Evolutionary conservation across 2,113 vertebrate genomes (phyloP), one percentile per base, ranked within the genome.

Genomic region (Mionectes macconnelli): DNA sequence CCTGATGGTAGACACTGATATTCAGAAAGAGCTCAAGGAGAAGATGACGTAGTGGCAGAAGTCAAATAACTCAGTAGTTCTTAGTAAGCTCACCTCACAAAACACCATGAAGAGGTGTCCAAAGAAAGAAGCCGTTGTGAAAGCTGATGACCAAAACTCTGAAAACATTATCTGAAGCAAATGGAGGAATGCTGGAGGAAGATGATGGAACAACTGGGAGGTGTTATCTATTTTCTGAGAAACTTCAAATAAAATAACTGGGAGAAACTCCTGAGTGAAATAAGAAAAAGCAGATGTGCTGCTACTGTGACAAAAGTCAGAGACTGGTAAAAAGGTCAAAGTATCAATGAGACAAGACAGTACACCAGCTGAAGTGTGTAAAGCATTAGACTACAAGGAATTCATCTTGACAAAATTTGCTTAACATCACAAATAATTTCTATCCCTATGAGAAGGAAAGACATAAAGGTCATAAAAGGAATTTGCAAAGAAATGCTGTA

Each of bases 331-430:
- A 78, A 93, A 88, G 44, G 67, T 90, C 62, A 33, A 85, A 67
- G 27, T 9, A 25, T 35, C 24, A 82, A 33, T 45, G 57, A 72
- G 37, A 87, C 12, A 60, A 62, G n/a, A 68, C 35, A 82, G 33
- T 56, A 47, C 16, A 68, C 20, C 69, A 72, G 23, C 52, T 68
- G 64, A 84, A 63, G 33, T 10, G 7, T 39, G 27, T 42, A 60
- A 49, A 49, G 31, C 10, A 2, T 33, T 62, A 37, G 53, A 85
- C 24, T 59, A n/a, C 0, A 0, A 20, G 44, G 16, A 84, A 87
- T 47, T 56, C 5, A 31, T 84, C 30, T 56, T 11, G 31, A 79
- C 5, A 76, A 82, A 79, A 57, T 87, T 40, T 56, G n/a, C 52
- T 89, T 82, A 72, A 72, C 20, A 14, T 78, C 15, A 7, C 33